Percentiles rank a stretch among this genome's conserved stretches.
Conservation (phyloP, 1,140 invertebrate species). For the Bombyx mandarina region DNA sequence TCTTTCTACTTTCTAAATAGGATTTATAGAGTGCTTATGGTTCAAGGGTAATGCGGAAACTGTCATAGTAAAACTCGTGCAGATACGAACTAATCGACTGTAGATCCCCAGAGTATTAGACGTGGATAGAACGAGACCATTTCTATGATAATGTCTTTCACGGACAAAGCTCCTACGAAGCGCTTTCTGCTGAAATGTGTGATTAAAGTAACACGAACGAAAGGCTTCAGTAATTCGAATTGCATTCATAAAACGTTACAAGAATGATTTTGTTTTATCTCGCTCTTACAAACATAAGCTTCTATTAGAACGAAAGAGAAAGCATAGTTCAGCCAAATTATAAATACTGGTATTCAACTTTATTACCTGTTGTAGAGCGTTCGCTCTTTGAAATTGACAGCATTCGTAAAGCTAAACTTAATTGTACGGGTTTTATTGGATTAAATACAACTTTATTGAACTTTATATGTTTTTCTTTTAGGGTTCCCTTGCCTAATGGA, state of each 20-base stretch:
- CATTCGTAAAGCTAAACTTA: constrained; percentile 35
- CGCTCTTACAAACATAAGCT: constrained; percentile 2
- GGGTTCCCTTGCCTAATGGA: too few relatives aligned
- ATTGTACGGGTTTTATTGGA: too few relatives aligned
- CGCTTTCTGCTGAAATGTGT: not conserved
- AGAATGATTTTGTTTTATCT: not conserved
- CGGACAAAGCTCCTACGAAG: constrained; percentile 2
- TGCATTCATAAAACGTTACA: constrained; percentile 12
- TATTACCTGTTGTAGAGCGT: constrained; percentile 26
- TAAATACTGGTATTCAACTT: constrained; percentile 27
- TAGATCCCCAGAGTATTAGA: constrained; percentile 1
- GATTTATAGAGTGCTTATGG: not conserved
- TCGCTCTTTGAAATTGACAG: constrained; percentile 27
- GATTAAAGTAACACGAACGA: constrained; percentile 2
- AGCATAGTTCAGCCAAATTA: constrained; percentile 9
- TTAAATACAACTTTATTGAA: too few relatives aligned
- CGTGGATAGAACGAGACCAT: constrained; percentile 5
- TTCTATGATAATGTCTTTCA: constrained; percentile 7
- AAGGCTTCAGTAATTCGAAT: constrained; percentile 3
- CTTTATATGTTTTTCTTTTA: too few relatives aligned
- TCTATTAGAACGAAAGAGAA: not conserved
- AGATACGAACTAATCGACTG: constrained; percentile 6
- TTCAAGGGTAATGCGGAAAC: constrained; percentile 14
- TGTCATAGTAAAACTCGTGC: not conserved
- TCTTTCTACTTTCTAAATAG: too few relatives aligned